These are phyloP conservation scores for Triplophysa siluroides DNA, from an alignment of 2,113 vertebrate genomes.

Conservation along the genomic window DNA sequence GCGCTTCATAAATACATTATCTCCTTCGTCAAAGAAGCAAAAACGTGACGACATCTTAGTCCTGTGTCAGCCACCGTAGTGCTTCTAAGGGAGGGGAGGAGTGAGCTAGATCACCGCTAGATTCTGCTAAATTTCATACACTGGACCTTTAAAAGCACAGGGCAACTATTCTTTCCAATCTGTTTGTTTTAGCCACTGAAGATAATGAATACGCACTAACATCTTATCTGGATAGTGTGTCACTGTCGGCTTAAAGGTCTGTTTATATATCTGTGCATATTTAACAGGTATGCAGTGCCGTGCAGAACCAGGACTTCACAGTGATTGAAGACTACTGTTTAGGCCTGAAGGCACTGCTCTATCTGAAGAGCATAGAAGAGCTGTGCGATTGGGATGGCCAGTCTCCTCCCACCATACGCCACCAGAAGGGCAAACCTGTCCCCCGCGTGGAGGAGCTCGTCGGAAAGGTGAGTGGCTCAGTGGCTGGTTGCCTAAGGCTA, in stretches of 20 bases:
- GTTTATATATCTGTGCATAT: constrained; percentile 31
- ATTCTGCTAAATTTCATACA: no score
- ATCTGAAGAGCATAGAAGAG: constrained; percentile 86
- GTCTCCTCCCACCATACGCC: constrained; percentile 81
- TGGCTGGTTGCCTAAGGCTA: constrained; percentile 1
- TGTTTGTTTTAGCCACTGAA: no score
- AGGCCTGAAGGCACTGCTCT: constrained; percentile 85
- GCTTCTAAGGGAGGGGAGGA: no score
- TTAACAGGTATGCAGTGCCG: constrained; percentile 79
- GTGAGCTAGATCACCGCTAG: no score
- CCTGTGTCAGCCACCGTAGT: no score
- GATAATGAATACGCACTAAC: no score
- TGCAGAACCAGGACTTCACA: constrained; percentile 87
- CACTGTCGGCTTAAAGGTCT: neutral
- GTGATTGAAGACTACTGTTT: constrained; percentile 84
- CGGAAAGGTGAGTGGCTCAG: constrained; percentile 77
- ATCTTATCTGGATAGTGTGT: neutral
- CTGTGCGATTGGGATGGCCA: constrained; percentile 86
- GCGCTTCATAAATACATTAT: no score
- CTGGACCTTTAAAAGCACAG: no score
- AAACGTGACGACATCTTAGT: no score
- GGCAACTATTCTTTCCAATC: no score
- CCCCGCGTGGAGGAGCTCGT: constrained; percentile 76
- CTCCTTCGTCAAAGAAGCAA: no score
- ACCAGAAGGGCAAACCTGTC: constrained; percentile 89